A percentile compares a stretch with the other conserved stretches of the same genome.
These are phyloP conservation scores for Argya squamiceps DNA, from an alignment of 2,797 vertebrate species.

Conservation along the genomic window DNA sequence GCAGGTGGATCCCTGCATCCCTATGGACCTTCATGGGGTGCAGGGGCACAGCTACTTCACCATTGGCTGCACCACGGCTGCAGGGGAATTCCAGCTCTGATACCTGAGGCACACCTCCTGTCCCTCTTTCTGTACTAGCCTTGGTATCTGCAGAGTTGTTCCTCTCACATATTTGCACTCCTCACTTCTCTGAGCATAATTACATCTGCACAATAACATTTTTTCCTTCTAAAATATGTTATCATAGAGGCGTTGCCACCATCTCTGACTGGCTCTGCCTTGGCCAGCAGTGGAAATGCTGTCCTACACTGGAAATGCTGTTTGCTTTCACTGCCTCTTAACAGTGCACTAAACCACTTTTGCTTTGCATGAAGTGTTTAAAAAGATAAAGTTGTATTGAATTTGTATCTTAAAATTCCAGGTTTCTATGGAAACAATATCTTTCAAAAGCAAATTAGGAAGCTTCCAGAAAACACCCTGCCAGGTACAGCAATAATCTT, in stretches of 20 bases:
- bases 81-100: neutral
- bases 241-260: neutral
- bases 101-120: neutral
- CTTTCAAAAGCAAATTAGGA: neutral
- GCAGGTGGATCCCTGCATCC: neutral
- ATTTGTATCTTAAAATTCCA: neutral
- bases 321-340: neutral
- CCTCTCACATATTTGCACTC: neutral
- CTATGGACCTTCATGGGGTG: rapidly evolving
- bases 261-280: neutral
- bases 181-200: neutral
- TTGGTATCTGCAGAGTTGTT: neutral
- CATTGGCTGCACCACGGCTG: rapidly evolving
- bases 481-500: neutral
- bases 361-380: neutral
- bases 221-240: neutral
- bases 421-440: neutral
- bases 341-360: neutral
- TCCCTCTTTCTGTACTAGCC: neutral
- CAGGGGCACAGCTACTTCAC: neutral
- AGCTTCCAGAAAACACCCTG: neutral
- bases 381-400: neutral
- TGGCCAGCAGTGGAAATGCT: neutral
- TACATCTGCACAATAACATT: neutral
- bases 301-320: neutral